Evolutionary conservation across 2,797 vertebrate genomes (phyloP), one percentile per base, ranked within the genome.

Genomic region (Neoniphon sammara): DNA sequence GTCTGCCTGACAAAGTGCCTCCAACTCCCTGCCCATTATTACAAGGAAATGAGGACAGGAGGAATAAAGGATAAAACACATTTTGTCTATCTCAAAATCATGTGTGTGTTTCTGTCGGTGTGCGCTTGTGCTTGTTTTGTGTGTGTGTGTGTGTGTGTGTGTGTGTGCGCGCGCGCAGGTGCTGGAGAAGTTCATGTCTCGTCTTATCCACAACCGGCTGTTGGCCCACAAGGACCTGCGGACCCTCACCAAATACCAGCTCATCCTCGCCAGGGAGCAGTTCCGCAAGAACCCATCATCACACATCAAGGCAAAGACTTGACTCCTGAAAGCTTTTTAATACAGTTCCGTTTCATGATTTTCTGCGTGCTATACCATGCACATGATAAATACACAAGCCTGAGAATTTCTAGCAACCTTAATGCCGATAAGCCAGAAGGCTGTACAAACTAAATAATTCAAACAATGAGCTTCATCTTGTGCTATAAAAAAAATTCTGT

Each of bases 231-330:
- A 91, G 47, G 96, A 98, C 60, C 93, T 98, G 58, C 90, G 92
- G 66, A 94, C 70, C 60, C 93, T 99, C 59, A 94, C 94, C 39
- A 99, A 99, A 86, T 99, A 96, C 80, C 97, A 99, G 92, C 77
- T 99, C 69, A 96, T 99, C 79, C 91, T 99, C 15, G 94, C 96
- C 63, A 95, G 97, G 83, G 97, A 99, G 55, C 97, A 99, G 59
- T 97, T 97, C 66, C 94, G 97, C 71, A 96, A 96, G 87, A 98
- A 98, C 77, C 96, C 97, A 0, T 92, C 95, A 3, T 68, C 95
- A 10, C 80, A 93, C 61, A 67, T 95, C 59, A 72, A 73, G 93
- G 97, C 49, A 82, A 0, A 61, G 3, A 65, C 52, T 42, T 18
- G 15, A 20, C 34, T 46, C 18, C 14, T 9, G 11, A 0, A 7